These are phyloP conservation scores for Sceloporus undulatus DNA, from an alignment of 2,113 vertebrate genomes.

Conservation along the genomic window DNA sequence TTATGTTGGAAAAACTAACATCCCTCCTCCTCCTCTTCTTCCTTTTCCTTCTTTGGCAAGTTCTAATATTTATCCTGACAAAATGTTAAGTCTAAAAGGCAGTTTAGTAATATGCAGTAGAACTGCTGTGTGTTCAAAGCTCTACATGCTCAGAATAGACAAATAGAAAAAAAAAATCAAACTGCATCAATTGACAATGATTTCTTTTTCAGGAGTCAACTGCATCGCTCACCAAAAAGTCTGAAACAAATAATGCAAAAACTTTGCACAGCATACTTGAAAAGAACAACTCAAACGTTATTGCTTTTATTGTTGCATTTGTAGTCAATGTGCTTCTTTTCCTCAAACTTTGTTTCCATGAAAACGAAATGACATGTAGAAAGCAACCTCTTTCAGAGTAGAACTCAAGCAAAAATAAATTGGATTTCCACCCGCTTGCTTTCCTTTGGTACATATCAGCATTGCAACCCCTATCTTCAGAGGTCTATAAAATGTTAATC, in stretches of 20 bases:
- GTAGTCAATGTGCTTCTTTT: background rate
- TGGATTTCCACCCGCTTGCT: constrained; percentile 5
- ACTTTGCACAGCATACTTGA: constrained; percentile 43
- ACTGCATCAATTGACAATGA: constrained; percentile 54
- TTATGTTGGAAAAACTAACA: background rate
- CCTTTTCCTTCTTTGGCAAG: background rate
- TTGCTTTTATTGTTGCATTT: constrained; percentile 46
- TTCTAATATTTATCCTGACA: constrained; percentile 24
- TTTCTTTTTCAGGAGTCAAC: constrained; percentile 58
- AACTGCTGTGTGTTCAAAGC: constrained; percentile 24
- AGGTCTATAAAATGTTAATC: constrained; percentile 17
- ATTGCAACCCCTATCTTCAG: background rate
- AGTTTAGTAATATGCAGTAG: constrained; percentile 28
- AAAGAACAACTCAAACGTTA: constrained; percentile 55
- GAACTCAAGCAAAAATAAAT: constrained; percentile 21
- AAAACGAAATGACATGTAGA: constrained; percentile 28
- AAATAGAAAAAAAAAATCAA: constrained; percentile 57
- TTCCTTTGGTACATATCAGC: background rate
- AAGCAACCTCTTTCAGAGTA: constrained; percentile 41
- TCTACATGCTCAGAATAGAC: constrained; percentile 45
- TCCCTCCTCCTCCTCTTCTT: no score
- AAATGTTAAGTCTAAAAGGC: constrained; percentile 27
- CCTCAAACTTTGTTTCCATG: constrained; percentile 14
- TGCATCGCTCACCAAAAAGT: constrained; percentile 47
- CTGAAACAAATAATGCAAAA: constrained; percentile 54